Conservation (phyloP, 2,797 vertebrate species). For the Telmatherina bonti region DNA sequence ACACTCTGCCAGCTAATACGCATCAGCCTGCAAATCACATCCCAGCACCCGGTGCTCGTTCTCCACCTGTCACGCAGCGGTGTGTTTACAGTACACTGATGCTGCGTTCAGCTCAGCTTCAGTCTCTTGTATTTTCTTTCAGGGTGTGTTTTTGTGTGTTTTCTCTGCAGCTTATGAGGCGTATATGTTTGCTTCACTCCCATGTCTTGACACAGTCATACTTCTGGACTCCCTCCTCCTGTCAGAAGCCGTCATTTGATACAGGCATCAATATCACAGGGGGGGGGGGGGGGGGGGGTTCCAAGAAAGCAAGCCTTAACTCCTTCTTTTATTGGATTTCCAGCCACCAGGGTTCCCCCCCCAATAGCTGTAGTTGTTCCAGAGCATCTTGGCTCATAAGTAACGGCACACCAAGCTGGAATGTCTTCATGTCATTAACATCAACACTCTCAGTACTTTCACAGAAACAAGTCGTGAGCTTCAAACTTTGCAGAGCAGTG, state of each 20-base stretch:
- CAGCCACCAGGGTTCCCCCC: slow-evolving; percentile 31
- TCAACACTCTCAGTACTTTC: neutral
- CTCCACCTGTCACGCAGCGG: slow-evolving; percentile 46
- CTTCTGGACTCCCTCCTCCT: slow-evolving; percentile 8
- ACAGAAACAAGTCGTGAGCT: neutral
- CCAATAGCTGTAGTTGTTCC: neutral
- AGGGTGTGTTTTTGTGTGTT: slow-evolving; percentile 17
- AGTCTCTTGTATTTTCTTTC: slow-evolving; percentile 7
- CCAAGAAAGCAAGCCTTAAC: slow-evolving; percentile 61
- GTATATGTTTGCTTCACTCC: slow-evolving; percentile 28
- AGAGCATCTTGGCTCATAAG: slow-evolving; percentile 6
- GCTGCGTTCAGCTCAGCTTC: slow-evolving; percentile 25
- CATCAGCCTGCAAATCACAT: slow-evolving; percentile 65
- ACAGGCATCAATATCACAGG: slow-evolving; percentile 43
- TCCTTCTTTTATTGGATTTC: slow-evolving; percentile 61
- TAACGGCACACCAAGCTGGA: slow-evolving; percentile 29
- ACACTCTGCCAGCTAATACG: slow-evolving; percentile 46
- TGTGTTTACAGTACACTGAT: slow-evolving; percentile 22
- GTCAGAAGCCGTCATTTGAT: slow-evolving; percentile 57
- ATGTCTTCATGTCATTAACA: slow-evolving; percentile 16
- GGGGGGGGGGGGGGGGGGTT: slow-evolving; percentile 55
- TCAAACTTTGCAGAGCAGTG: neutral
- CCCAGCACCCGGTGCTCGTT: slow-evolving; percentile 19
- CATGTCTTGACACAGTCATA: slow-evolving; percentile 24
- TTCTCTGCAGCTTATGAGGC: slow-evolving; percentile 15